These are phyloP conservation scores for Hoplodrina blanda DNA, from an alignment of 2,888 invertebrate genomes.

Conservation along the genomic window DNA sequence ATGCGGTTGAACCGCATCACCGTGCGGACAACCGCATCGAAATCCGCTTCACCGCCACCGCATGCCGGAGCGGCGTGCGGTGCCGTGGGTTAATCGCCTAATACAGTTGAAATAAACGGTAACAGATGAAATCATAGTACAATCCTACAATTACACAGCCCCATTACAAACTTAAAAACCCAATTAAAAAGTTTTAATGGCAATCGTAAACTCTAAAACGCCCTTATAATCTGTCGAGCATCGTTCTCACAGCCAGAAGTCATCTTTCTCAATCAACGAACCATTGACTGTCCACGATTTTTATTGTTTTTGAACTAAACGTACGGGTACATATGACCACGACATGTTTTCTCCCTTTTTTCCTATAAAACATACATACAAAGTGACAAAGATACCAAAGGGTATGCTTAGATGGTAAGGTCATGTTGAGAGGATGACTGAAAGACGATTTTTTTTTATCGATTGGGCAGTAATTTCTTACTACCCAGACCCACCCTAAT, in stretches of 20 bases:
- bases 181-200: slow-evolving; percentile 53
- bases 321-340: slow-evolving; percentile 71
- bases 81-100: too few relatives aligned
- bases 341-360: slow-evolving; percentile 66
- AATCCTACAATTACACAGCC: not conserved
- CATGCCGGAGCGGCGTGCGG: too few relatives aligned
- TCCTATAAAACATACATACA: too few relatives aligned
- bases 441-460: too few relatives aligned
- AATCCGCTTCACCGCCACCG: too few relatives aligned
- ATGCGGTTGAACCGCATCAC: too few relatives aligned
- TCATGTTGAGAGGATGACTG: too few relatives aligned
- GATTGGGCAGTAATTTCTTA: too few relatives aligned
- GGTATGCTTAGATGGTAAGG: too few relatives aligned
- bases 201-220: slow-evolving; percentile 74
- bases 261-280: slow-evolving; percentile 89
- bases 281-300: slow-evolving; percentile 83
- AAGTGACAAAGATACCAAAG: too few relatives aligned
- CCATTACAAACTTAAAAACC: slow-evolving; percentile 32
- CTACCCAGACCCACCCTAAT: too few relatives aligned
- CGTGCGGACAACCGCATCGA: too few relatives aligned
- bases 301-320: slow-evolving; percentile 88
- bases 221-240: slow-evolving; percentile 77
- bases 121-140: slow-evolving; percentile 24
- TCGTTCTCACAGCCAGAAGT: slow-evolving; percentile 81
- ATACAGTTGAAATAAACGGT: not conserved